Base-by-base conservation (phyloP, 2,888 invertebrate genomes). In the Iselma pallidipennis region DNA sequence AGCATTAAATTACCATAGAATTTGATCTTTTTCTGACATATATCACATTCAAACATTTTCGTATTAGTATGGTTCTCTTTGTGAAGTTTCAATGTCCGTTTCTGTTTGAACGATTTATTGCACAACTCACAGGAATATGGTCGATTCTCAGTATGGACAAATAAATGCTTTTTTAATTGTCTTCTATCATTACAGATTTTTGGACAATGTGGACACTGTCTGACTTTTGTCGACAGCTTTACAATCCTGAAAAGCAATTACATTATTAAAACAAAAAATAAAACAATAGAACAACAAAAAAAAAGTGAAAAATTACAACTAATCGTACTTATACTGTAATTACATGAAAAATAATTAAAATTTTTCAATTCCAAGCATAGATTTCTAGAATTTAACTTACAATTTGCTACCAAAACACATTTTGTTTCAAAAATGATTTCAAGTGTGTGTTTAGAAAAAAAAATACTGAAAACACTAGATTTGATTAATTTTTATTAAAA, bases 11-110 rank as follows among this genome's bases (percentile, higher is more conserved):
- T 71, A 9, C 74, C 72, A 55, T 74, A 73, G 1, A 74, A 69
- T 52, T 67, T 62, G 65, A 87, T 83, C 55, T 84, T 85, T 66
- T 86, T 85, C 0, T 85, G 84, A 64, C 88, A 88, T 1, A 85
- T 78, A 0, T 85, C 81, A 67, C 88, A 88, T 53, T 73, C 64
- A 60, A 68, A 72, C 6, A 60, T 57, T 0, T 12, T 7, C 14
- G 31, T 21, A 3, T 42, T 57, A 6, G 61, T 64, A 45, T 72
- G 71, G 23, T 65, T 55, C 31, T 61, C 67, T 10, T 60, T 60
- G 49, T 76, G 76, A 5, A 61, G 59, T 5, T 56, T 55, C 4
- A 74, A 49, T 51, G 66, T 64, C 21, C 67, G 59, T 55, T 70
- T 69, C 9, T 65, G 62, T 59, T 71, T 73, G 49, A 76, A 74